Evolutionary conservation across 2,888 invertebrate species (phyloP).

Genomic region (Dasysyrphus tricinctus): DNA sequence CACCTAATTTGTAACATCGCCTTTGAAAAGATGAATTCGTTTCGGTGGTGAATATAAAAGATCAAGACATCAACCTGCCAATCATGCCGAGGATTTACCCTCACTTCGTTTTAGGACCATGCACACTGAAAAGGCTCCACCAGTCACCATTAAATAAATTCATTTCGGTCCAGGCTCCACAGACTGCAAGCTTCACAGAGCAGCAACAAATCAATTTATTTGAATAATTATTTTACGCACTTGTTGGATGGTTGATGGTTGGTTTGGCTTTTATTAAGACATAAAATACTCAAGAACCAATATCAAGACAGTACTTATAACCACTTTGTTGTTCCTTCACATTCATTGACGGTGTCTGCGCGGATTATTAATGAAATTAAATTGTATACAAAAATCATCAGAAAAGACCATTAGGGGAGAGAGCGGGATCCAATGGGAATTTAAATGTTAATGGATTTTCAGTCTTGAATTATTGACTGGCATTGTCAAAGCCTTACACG

Average conservation of each 20-base stretch:
- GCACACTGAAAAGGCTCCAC: constrained; percentile 4
- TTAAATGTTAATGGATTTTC: constrained; percentile 67
- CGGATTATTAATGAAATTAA: constrained; percentile 75
- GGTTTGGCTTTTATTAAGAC: constrained; percentile 9
- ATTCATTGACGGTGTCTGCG: constrained; percentile 40
- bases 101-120: constrained; percentile 12
- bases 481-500: constrained; percentile 70
- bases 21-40: constrained; percentile 15
- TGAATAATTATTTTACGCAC: constrained; percentile 56
- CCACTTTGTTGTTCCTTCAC: constrained; percentile 57
- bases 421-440: background rate
- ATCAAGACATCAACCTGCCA: constrained; percentile 79
- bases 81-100: constrained; percentile 78
- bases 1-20: constrained; percentile 35
- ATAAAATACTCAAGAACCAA: constrained; percentile 2
- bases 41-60: constrained; percentile 32
- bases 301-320: constrained; percentile 11
- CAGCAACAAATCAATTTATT: constrained; percentile 55
- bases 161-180: background rate
- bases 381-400: constrained; percentile 49
- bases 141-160: background rate
- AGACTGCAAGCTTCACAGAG: background rate
- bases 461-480: constrained; percentile 57
- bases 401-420: background rate
- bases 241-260: constrained; percentile 36